Evolutionary conservation across 2,113 vertebrate genomes (phyloP), one percentile per base, ranked within the genome.

Genomic region (Rhinolophus ferrumequinum): DNA sequence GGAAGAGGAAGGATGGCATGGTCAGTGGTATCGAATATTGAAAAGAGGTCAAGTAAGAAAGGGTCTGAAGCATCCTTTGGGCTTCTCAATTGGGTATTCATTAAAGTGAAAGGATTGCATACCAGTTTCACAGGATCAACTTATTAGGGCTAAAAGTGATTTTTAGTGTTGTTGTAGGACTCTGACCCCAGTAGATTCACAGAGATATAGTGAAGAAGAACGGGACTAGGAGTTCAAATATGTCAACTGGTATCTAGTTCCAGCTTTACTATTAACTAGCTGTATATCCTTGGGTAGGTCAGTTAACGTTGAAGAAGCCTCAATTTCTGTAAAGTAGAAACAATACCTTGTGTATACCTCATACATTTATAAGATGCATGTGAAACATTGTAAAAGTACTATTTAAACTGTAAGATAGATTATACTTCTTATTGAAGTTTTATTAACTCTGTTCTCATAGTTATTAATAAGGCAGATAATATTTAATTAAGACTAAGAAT

Each of bases 251-350:
- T 50, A 72, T 83, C 56, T 67, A 52, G 69, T 92, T n/a, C 41
- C 38, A 30, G 38, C 60, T 82, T 91, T 58, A 44, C 28, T 77
- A 19, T 69, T 69, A 41, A 69, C 38, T 35, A 72, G 87, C 44
- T 96, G 1, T 50, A 26, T 86, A 13, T 81, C n/a, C 28, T 73
- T 84, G 33, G 58, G 70, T 44, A 79, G 70, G 14, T 88, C 69
- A 88, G 60, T 54, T 90, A 26, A 56, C 16, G 13, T 91, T 62
- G 80, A 94, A 62, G 81, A 41, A 93, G 56, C 72, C 44, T 88
- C 64, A 84, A 35, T 85, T 80, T 97, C 70, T 92, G 12, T 44
- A 64, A 75, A 80, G 35, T 70, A 89, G 66, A 73, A 76, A 83
- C 73, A 84, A 73, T 82, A 38, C 54, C 47, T 95, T 76, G 24